Evolutionary conservation across 1,140 invertebrate genomes (phyloP), one percentile per base, ranked within the genome.

Genomic region (Heterodera carotae): DNA sequence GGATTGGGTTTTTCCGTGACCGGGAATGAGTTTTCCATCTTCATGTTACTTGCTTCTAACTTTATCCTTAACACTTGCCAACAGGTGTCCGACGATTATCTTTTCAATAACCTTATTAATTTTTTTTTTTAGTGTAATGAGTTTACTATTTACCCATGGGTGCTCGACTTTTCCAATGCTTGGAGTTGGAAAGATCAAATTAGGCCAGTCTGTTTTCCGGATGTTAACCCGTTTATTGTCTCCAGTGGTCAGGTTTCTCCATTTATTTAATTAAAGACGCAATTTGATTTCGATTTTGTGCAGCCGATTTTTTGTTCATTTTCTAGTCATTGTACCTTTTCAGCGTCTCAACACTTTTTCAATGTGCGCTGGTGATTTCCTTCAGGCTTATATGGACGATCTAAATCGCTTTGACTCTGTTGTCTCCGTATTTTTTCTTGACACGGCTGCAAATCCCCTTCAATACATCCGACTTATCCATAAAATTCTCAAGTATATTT

Each of bases 21-120:
- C 89, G 97, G 96, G 79, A 99, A 98, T 88, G 96, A 99, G 89
- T 97, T 96, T 89, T 96, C 94, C 56, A 91, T 98, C 2, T 97
- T 96, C 86, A 98, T 99, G 96, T 89, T 98, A 1, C 93, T 98
- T 83, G 93, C 94, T 27, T 84, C 84, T 27, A 84, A 84, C 72
- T 84, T 80, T 73, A 75, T 84, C 29, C 62, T 84, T 5, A 84
- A 84, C 70, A 59, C 69, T 25, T 85, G 82, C 64, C 34, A 80
- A 18, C 25, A 79, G 77, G 81, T 83, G 36, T 59, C 34, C 80
- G 31, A 27, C 70, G 53, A 12, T 4, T 3, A 25, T 68, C n/a
- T 43, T 79, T 15, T 22, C 22, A 22, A 36, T 80, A 60, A 71
- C 31, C 29, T 70, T 22, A 69, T 43, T 6, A 22, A 91, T 84